Evolutionary conservation across 2,888 invertebrate genomes (phyloP).

Genomic region (Tyria jacobaeae): DNA sequence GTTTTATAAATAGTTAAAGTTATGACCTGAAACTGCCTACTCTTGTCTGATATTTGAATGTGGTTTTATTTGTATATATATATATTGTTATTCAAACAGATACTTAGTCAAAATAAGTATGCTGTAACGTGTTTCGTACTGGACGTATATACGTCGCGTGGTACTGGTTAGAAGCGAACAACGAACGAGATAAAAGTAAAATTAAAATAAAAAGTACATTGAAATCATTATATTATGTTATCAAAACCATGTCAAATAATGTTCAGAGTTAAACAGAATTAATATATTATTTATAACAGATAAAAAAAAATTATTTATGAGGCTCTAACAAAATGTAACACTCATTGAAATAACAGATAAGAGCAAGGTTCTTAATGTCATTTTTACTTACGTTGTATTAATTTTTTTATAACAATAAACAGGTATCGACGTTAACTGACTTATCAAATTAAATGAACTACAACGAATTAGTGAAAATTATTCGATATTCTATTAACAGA

Average conservation of each 20-base stretch:
- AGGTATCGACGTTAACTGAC: slow-evolving; percentile 31
- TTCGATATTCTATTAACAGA: slow-evolving; percentile 58
- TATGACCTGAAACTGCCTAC: background rate
- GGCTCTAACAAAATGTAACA: background rate
- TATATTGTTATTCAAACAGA: background rate
- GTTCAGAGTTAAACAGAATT: no score
- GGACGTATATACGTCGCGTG: no score
- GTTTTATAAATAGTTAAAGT: background rate
- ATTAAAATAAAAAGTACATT: background rate
- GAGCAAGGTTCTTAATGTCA: background rate
- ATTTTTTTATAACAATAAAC: no score
- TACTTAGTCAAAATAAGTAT: no score
- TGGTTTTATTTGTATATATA: background rate
- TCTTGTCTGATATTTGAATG: slow-evolving; percentile 7
- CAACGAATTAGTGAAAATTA: slow-evolving; percentile 46
- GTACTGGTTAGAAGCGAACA: no score
- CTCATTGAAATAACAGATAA: slow-evolving; percentile 2
- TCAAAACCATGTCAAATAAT: background rate
- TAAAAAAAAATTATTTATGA: no score
- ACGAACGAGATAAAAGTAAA: no score
- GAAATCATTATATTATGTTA: background rate
- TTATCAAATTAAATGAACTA: slow-evolving; percentile 40
- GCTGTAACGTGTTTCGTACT: no score
- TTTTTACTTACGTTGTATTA: background rate
- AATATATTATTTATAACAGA: no score